Evolutionary conservation across 2,888 invertebrate genomes (phyloP).

Genomic region (Cheilosia vulpina): DNA sequence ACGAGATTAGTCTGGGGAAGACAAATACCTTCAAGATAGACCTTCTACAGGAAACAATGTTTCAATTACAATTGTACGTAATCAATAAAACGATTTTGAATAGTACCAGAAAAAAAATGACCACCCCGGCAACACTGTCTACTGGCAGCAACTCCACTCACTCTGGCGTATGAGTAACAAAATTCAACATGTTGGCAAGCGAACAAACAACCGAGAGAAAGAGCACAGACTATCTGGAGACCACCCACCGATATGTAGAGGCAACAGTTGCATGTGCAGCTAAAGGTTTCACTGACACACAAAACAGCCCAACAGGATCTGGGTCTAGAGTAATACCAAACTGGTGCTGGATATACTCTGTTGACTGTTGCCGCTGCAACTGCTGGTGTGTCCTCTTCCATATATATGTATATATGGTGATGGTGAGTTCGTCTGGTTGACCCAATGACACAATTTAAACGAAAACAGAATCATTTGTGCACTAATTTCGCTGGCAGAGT

Average conservation of each 20-base stretch:
- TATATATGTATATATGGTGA: neutral
- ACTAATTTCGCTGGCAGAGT: slow-evolving; percentile 55
- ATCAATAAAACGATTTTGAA: neutral
- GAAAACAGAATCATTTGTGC: slow-evolving; percentile 65
- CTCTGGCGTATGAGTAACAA: slow-evolving; percentile 17
- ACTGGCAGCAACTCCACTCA: neutral
- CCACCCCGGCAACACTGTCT: slow-evolving; percentile 9
- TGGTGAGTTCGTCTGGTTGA: slow-evolving; percentile 50
- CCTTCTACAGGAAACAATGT: too few relatives aligned
- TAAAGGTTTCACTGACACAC: slow-evolving; percentile 60
- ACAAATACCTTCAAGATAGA: too few relatives aligned
- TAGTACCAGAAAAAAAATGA: neutral
- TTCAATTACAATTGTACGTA: too few relatives aligned
- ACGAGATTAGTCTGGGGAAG: too few relatives aligned
- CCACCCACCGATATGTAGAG: slow-evolving; percentile 13
- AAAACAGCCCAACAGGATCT: slow-evolving; percentile 52
- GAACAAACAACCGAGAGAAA: slow-evolving; percentile 28
- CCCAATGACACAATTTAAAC: slow-evolving; percentile 71
- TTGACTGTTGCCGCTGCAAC: slow-evolving; percentile 7
- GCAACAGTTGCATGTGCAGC: slow-evolving; percentile 71
- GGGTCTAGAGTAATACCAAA: slow-evolving; percentile 56
- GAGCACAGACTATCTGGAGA: slow-evolving; percentile 34
- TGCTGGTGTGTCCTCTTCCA: slow-evolving; percentile 1
- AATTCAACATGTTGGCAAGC: slow-evolving; percentile 60
- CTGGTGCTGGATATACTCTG: slow-evolving; percentile 1